Evolutionary conservation across 2,888 invertebrate genomes (phyloP).

Genomic region (Gymnoscelis rufifasciata): DNA sequence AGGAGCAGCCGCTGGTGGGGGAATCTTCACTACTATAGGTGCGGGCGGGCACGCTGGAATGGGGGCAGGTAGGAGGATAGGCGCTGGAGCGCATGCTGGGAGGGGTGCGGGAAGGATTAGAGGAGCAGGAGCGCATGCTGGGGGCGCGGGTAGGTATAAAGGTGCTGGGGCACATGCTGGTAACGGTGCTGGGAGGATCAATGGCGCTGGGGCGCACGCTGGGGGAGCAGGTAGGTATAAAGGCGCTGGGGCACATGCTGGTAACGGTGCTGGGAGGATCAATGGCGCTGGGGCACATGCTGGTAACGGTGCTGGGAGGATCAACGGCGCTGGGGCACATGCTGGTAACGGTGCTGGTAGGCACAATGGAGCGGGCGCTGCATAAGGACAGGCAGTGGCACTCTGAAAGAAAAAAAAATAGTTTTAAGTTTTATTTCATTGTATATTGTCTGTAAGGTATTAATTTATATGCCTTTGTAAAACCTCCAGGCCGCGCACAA

Average conservation of each 20-base stretch:
- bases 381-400: constrained; percentile 8
- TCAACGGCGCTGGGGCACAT: not conserved
- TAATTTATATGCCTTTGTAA: too few relatives aligned
- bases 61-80: not conserved
- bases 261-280: not conserved
- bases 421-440: not conserved
- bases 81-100: constrained; percentile 17
- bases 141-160: not conserved
- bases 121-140: not conserved
- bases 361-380: too few relatives aligned
- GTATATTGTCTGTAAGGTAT: too few relatives aligned
- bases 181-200: not conserved
- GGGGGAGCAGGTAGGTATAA: not conserved
- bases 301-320: not conserved
- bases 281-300: not conserved
- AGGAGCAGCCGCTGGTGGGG: constrained; percentile 21
- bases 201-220: not conserved
- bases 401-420: constrained; percentile 17
- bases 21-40: constrained; percentile 15
- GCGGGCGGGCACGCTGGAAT: constrained; percentile 17
- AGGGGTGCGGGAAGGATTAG: not conserved
- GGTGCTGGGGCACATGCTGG: not conserved
- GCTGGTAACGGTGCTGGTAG: not conserved
- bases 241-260: not conserved
- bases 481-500: too few relatives aligned